Conservation (phyloP, 2,113 vertebrate species). For the Petromus typicus region DNA sequence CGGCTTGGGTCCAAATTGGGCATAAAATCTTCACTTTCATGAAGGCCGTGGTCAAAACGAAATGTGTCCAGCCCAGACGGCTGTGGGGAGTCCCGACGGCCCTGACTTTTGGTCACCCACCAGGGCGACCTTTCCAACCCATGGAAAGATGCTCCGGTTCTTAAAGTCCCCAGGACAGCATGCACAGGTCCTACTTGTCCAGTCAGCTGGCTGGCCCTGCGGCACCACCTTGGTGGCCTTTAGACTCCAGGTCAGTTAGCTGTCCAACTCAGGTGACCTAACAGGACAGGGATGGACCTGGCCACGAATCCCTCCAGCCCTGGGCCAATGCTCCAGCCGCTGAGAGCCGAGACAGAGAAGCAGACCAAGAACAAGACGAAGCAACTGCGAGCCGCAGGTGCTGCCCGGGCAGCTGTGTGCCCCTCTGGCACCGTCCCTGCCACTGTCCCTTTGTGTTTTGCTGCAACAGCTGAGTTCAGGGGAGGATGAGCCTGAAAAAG, state of each 20-base stretch:
- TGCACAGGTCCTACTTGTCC: neutral
- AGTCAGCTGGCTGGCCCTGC: fast-evolving
- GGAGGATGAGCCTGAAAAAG: fast-evolving
- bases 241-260: neutral
- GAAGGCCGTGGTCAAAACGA: neutral
- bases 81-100: neutral
- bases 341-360: neutral
- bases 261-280: no score
- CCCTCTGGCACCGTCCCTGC: neutral
- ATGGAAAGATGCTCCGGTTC: neutral
- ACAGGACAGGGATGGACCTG: neutral
- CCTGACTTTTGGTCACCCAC: neutral
- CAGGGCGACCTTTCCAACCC: neutral
- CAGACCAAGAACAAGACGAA: neutral
- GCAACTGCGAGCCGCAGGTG: fast-evolving
- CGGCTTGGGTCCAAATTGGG: neutral
- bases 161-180: neutral
- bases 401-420: neutral
- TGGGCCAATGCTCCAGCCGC: neutral
- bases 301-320: neutral
- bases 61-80: neutral
- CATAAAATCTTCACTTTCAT: neutral
- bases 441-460: neutral
- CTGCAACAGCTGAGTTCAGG: neutral
- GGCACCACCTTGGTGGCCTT: neutral